Conservation (phyloP, 2,888 invertebrate genomes). For the Heteromyza rotundicornis region DNA sequence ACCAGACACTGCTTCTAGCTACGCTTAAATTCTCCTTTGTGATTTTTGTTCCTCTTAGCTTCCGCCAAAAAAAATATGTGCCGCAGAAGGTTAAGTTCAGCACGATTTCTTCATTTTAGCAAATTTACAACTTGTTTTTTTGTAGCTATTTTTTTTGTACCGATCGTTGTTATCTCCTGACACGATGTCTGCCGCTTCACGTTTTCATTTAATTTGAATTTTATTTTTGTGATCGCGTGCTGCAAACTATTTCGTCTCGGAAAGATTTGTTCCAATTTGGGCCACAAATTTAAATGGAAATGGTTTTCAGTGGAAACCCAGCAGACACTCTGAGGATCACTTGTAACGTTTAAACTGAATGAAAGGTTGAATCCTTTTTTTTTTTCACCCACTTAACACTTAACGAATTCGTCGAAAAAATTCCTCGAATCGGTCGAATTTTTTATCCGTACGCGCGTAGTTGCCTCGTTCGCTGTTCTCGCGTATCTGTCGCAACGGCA, state of each 20-base stretch:
- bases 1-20: no score
- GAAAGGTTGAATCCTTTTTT: no score
- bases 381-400: not conserved
- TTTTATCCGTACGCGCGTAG: constrained; percentile 32
- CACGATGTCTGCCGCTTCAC: not conserved
- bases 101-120: not conserved
- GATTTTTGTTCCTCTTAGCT: no score
- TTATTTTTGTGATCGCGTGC: no score
- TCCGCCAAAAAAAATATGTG: not conserved
- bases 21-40: not conserved
- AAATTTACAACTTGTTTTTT: not conserved
- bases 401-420: not conserved
- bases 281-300: no score
- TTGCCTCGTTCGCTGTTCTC: constrained; percentile 43
- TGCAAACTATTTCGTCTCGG: no score
- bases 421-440: not conserved
- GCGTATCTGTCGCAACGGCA: constrained; percentile 40
- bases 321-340: no score
- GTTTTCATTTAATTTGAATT: not conserved
- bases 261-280: not conserved
- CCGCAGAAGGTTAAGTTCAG: not conserved
- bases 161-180: not conserved
- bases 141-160: not conserved
- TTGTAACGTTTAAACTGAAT: no score
- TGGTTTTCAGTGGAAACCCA: no score